Percentiles rank a stretch among this genome's conserved stretches.
Conservation (phyloP, 2,797 vertebrate species). For the Dromococcyx pavoninus region DNA sequence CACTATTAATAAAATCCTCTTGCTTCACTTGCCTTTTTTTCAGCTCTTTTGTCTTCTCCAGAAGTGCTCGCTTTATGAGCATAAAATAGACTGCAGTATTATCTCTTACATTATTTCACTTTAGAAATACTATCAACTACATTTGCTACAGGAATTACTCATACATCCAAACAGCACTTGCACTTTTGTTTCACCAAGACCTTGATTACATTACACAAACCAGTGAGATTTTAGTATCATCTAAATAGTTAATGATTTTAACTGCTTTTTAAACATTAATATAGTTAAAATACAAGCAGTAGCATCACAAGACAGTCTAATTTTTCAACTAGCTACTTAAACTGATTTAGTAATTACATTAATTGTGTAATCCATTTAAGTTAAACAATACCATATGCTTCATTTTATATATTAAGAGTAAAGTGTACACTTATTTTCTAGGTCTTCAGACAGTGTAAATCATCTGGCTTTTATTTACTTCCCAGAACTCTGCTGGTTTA, state of each 20-base stretch:
- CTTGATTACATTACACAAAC: background rate
- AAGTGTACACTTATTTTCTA: background rate
- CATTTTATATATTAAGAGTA: background rate
- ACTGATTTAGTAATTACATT: slow-evolving; percentile 8
- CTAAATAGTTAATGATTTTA: background rate
- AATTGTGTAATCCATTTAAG: slow-evolving; percentile 8
- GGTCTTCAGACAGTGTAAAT: background rate
- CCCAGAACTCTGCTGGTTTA: background rate
- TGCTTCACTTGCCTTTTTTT: background rate
- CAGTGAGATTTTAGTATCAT: background rate
- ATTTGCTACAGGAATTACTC: background rate
- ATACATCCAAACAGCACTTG: background rate
- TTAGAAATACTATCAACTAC: background rate
- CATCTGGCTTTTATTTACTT: slow-evolving; percentile 37
- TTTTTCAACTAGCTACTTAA: slow-evolving; percentile 31
- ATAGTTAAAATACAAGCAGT: background rate
- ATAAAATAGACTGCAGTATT: background rate
- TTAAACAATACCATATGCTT: slow-evolving; percentile 14
- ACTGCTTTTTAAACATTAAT: background rate
- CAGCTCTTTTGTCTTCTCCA: background rate
- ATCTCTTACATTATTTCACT: background rate
- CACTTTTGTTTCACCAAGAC: background rate
- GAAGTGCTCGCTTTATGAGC: background rate
- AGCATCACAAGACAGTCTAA: background rate
- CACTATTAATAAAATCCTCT: background rate